Base-by-base conservation (phyloP, 2,888 invertebrate species). In the Clostera curtula region DNA sequence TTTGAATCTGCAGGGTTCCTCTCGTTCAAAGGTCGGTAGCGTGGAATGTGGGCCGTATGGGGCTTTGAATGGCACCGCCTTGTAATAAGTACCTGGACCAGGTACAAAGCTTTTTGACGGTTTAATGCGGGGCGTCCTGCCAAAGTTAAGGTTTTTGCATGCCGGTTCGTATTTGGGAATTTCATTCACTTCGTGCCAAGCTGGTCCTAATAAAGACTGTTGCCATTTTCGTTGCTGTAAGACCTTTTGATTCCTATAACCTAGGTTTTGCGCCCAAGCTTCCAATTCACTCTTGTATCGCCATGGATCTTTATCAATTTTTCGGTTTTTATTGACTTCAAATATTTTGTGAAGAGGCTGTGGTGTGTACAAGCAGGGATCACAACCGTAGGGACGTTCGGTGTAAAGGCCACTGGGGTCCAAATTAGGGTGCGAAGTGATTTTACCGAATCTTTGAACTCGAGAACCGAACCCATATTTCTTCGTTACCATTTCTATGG, bases 211-310 rank as follows among this genome's bases (percentile, higher is more conserved):
- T 13, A 73, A 21, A 2, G 68, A 55, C n/a, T 29, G 36, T 12
- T 41, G 47, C 71, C 74, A 75, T 26, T 20, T 47, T 15, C 67
- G 54, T 17, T 45, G 29, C 7, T 56, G 53, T 4, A 82, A 56
- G 10, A 77, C 32, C 31, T 54, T 53, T 46, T 69, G 69, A 34
- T 82, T 80, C 40, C 79, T 65, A 31, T 76, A 82, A 3, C 80
- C 80, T 16, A 82, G 60, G 40, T 82, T 74, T 36, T 45, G 47
- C 2, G 71, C 56, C 80, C 80, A 82, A 12, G 72, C 74, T 40
- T 80, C 80, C 7, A 79, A 43, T 32, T 76, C 75, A 5, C 36
- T 61, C 45, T 79, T 75, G 34, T 68, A 70, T 32, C 48, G 57
- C 80, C 80, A 82, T 2, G 74, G 70, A 20, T 74, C 73, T 43